Percentiles rank a stretch among this genome's conserved stretches.
These are phyloP conservation scores for Steinernema scapterisci DNA, from an alignment of 2,888 invertebrate genomes.

Conservation along the genomic window DNA sequence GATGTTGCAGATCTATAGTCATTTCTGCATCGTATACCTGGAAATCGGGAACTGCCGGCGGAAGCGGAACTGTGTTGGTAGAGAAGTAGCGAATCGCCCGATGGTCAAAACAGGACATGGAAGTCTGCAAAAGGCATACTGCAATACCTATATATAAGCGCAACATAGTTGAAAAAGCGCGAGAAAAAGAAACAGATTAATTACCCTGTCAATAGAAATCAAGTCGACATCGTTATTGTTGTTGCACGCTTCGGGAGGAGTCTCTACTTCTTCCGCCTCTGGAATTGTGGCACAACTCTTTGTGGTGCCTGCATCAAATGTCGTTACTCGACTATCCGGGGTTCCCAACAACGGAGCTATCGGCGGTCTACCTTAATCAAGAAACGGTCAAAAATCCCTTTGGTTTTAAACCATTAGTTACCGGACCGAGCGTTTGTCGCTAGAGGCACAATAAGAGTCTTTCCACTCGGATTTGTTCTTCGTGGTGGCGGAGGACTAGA, in stretches of 20 bases:
- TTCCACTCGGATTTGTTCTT: slow-evolving; percentile 37
- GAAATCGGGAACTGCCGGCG: slow-evolving; percentile 28
- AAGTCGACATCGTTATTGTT: slow-evolving; percentile 44
- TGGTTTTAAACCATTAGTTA: not conserved
- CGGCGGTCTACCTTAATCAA: slow-evolving; percentile 48
- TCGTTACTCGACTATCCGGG: slow-evolving; percentile 62
- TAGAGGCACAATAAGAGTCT: slow-evolving; percentile 60
- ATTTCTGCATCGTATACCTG: not conserved
- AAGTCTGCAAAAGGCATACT: slow-evolving; percentile 29
- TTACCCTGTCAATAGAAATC: slow-evolving; percentile 60
- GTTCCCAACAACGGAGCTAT: slow-evolving; percentile 52
- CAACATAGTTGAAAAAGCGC: too few species aligned
- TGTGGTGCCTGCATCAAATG: slow-evolving; percentile 60
- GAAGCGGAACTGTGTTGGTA: not conserved
- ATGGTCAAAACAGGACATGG: slow-evolving; percentile 14
- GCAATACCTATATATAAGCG: too few species aligned
- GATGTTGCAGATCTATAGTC: not conserved
- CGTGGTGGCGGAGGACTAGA: slow-evolving; percentile 43
- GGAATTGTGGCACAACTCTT: slow-evolving; percentile 65
- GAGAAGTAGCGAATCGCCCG: not conserved
- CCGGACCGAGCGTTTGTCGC: slow-evolving; percentile 30
- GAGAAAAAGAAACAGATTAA: slow-evolving; percentile 12
- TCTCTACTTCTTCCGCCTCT: slow-evolving; percentile 43
- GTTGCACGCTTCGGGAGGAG: slow-evolving; percentile 15
- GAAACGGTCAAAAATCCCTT: not conserved